Evolutionary conservation across 2,113 vertebrate species (phyloP), one percentile per base, ranked within the genome.

Genomic region (Perca flavescens): DNA sequence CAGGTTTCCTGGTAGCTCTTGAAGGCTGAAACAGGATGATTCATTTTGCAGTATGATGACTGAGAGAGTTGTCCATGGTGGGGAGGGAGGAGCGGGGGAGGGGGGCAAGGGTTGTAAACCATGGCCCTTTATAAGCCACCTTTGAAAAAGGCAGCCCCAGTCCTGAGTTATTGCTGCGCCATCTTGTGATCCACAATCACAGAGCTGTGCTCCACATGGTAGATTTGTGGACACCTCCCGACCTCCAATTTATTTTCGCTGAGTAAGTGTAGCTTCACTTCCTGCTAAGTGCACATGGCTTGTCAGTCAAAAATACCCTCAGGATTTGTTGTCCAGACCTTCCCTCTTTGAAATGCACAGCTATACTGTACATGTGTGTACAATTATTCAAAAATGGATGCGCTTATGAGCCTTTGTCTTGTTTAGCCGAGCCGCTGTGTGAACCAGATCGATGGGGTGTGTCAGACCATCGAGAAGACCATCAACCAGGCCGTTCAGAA

Each of bases 401-500:
- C 14, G 9, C n/a, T 80, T 1, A 74, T 8, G 54, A 63, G 25
- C 17, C n/a, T 84, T 50, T 79, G 67, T 85, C 11, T 71, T 57
- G 11, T 87, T 53, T 58, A 96, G 96, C 92, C 92, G 1, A 96
- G 93, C 90, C 93, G 95, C 15, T 96, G 95, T 25, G 91, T 94
- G 88, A 96, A 96, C 86, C 94, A 96, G 91, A 96, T 96, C 4
- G 95, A 95, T 2, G 91, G 88, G 5, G 91, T 96, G 84, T 96
- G 96, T 81, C 91, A 94, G 82, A 96, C 95, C 52, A 95, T 96
- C 50, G 96, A 96, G 91, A 96, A 96, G 89, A 96, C 91, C 83
- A 96, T 96, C 78, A 95, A 95, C 92, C 95, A 96, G 90, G 94
- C 95, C 0, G 94, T 96, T 54, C 95, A 96, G 91, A 96, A 95